Evolutionary conservation across 2,113 vertebrate species (phyloP).

Genomic region (Grantiella picta): DNA sequence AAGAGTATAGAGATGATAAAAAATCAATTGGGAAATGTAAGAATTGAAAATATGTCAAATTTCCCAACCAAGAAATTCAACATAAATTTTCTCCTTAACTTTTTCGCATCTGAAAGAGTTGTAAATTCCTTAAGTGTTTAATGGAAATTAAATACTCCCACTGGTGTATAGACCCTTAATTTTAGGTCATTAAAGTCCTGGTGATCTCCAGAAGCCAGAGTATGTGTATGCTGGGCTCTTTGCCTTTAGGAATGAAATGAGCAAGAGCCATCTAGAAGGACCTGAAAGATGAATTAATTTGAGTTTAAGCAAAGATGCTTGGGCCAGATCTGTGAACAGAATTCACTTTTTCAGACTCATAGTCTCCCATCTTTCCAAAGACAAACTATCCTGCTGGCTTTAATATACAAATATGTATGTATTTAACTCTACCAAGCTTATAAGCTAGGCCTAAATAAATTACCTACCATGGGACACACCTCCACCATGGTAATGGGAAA

Average conservation of each 20-base stretch:
- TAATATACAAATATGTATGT: background rate
- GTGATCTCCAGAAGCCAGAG: background rate
- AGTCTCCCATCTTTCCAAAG: background rate
- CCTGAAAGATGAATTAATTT: background rate
- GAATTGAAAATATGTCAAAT: background rate
- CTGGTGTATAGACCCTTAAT: background rate
- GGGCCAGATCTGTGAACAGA: background rate
- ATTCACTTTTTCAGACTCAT: background rate
- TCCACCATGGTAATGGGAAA: background rate
- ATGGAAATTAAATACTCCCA: background rate
- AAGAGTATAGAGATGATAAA: background rate
- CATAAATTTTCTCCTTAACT: background rate
- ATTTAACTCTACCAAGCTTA: background rate
- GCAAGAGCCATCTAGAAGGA: background rate
- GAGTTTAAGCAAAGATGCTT: background rate
- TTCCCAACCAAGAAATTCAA: background rate
- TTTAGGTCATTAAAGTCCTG: background rate
- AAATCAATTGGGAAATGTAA: background rate
- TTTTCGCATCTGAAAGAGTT: background rate
- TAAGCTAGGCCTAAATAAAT: background rate
- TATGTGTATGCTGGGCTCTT: background rate
- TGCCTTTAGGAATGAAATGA: background rate
- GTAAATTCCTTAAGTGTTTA: background rate
- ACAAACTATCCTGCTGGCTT: background rate
- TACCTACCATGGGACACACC: background rate